Base-by-base conservation (phyloP, 1,140 invertebrate genomes). In the Meloidogyne chitwoodi region DNA sequence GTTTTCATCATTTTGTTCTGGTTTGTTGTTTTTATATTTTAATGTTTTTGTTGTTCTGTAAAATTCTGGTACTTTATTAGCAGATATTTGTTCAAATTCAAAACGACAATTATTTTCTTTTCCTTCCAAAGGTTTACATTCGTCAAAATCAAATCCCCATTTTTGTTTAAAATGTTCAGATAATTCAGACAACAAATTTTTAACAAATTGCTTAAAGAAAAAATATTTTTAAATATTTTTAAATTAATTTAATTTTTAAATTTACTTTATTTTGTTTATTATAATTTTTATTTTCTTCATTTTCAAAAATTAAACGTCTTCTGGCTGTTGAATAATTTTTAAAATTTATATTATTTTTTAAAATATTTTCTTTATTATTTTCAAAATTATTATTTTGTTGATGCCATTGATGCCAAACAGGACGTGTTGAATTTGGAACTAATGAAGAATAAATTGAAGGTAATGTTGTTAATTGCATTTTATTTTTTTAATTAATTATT, bases 141-240 rank as follows among this genome's bases (percentile, higher is more conserved):
- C 34, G 19, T 63, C 71, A 73, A 73, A 73, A 34, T 73, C 71
- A 22, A 73, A 73, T 31, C 56, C 56, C 71, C 71, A 73, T 34
- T 73, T 73, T 61, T 61, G 26, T 31, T 56, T 73, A 38, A 61
- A 73, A 63, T 64, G 71, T 38, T 73, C 71, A 34, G 41, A 56
- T 14, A 73, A 64, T 34, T 73, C 71, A 31, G 19, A 26, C 29
- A 73, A 64, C 24, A 48, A 64, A 16, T 64, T 61, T 16, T 63
- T 56, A 24, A 73, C 71, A 73, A 63, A 73, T 73, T 73, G 56
- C 71, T 73, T 11, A 56, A 70, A 62, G 63, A 56, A 14, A 61
- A 66, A n/a, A n/a, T 12, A 14, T 31, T 27, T 31, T 0, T 2
- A 12, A 8, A 27, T 12, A 12, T 26, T 11, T 65, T 65, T 14